phyloP scores from a whole-genome alignment of 2,888 invertebrate genomes.

The Hirtodrosophila cameraria region DNA sequence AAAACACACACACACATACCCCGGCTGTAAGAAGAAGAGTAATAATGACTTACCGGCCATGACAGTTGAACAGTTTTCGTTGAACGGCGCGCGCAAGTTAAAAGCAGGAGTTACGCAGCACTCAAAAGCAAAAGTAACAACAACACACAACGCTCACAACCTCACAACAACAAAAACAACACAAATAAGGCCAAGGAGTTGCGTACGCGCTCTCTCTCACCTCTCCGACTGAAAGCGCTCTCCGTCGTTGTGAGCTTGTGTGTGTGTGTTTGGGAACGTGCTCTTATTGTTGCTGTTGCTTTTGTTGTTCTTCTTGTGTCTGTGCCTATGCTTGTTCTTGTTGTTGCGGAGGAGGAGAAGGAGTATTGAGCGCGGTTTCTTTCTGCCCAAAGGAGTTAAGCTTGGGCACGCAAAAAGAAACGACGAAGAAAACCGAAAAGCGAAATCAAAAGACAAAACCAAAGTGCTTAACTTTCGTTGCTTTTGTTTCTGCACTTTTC shows the following conservation, averaged over 20 bases:
- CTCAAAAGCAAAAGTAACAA: conserved; percentile 50
- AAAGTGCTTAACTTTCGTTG: conserved; percentile 58
- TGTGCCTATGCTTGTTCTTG: no score
- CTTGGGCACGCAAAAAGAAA: conserved; percentile 42
- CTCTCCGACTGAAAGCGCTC: conserved; percentile 31
- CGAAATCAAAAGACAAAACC: conserved; percentile 53
- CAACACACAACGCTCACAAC: conserved; percentile 36
- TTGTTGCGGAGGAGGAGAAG: conserved; percentile 40
- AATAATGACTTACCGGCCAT: conserved; percentile 89
- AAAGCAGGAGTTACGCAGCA: conserved; percentile 55
- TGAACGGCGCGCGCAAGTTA: conserved; percentile 64
- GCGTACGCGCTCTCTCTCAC: conserved; percentile 43
- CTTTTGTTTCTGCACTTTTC: conserved; percentile 54
- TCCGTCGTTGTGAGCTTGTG: conserved; percentile 14
- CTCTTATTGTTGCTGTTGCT: conserved; percentile 30
- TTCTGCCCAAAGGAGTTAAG: conserved; percentile 41
- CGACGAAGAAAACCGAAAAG: conserved; percentile 45
- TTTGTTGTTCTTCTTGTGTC: no score
- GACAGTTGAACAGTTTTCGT: conserved; percentile 86
- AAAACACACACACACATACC: conserved; percentile 10
- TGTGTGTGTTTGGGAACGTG: conserved; percentile 35
- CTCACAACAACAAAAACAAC: conserved; percentile 38
- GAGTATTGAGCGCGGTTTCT: conserved; percentile 60
- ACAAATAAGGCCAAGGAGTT: conserved; percentile 66
- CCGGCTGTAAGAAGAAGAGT: conserved; percentile 21